Evolutionary conservation across 2,888 invertebrate species (phyloP).

Genomic region (Micropterix aruncella): DNA sequence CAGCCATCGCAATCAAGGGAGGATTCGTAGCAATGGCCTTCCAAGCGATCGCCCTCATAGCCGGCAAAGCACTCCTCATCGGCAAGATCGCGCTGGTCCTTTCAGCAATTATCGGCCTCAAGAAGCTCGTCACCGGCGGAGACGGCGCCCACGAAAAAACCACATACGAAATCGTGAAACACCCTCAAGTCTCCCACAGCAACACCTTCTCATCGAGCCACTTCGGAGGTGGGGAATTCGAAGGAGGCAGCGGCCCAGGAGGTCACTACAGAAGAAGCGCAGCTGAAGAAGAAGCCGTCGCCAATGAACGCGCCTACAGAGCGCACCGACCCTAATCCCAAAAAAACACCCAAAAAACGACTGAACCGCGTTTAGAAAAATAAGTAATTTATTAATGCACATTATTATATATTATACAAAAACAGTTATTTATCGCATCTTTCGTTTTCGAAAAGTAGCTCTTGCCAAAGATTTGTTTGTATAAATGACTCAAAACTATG

Average conservation of each 20-base stretch:
- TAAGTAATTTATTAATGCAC: no score
- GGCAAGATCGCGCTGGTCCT: slow-evolving; percentile 73
- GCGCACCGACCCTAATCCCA: slow-evolving; percentile 21
- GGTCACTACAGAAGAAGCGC: slow-evolving; percentile 45
- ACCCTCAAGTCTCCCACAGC: slow-evolving; percentile 67
- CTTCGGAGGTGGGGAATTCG: slow-evolving; percentile 46
- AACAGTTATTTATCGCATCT: background rate
- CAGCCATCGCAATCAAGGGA: slow-evolving; percentile 55
- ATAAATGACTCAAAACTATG: background rate
- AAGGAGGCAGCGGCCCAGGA: slow-evolving; percentile 36
- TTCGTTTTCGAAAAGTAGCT: background rate
- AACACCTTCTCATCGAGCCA: slow-evolving; percentile 61
- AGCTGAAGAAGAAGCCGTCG: slow-evolving; percentile 41
- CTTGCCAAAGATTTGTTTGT: background rate
- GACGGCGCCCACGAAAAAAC: slow-evolving; percentile 58
- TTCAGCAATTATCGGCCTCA: slow-evolving; percentile 65
- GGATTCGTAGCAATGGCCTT: slow-evolving; percentile 61
- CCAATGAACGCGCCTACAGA: slow-evolving; percentile 48
- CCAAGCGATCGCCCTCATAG: slow-evolving; percentile 59
- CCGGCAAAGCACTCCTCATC: slow-evolving; percentile 68
- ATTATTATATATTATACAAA: no score
- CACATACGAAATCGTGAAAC: slow-evolving; percentile 74
- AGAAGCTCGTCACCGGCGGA: slow-evolving; percentile 54
- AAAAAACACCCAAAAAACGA: background rate
- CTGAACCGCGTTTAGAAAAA: background rate